These are phyloP conservation scores for Palloptera scutellata DNA, from an alignment of 2,888 invertebrate genomes.

Conservation along the genomic window DNA sequence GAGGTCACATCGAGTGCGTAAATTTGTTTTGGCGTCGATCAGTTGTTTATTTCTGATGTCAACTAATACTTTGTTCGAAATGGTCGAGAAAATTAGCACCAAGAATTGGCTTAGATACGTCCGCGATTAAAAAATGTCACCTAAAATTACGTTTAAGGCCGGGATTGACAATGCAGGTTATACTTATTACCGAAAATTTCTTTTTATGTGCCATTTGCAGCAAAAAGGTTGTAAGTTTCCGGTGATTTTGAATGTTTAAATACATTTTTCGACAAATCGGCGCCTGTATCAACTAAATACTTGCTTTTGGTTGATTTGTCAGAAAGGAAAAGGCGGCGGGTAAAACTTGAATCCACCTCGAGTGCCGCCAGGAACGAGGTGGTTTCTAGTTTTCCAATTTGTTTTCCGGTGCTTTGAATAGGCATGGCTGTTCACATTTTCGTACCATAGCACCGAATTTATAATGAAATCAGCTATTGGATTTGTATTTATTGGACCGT, in stretches of 20 bases:
- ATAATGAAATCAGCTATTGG: conserved; percentile 20
- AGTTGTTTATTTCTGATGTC: conserved; percentile 11
- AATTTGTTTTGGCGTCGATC: conserved; percentile 25
- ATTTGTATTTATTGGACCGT: conserved; percentile 5
- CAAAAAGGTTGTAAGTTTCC: too few relatives aligned
- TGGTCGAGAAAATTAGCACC: conserved; percentile 23
- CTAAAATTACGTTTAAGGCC: too few relatives aligned
- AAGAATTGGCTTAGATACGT: conserved; percentile 13
- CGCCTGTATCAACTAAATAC: too few relatives aligned
- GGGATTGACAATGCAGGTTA: too few relatives aligned
- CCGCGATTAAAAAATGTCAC: too few relatives aligned
- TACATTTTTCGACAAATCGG: too few relatives aligned
- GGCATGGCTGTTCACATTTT: conserved; percentile 22
- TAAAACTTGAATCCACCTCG: neutral
- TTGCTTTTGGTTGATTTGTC: conserved; percentile 12
- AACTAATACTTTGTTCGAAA: conserved; percentile 23
- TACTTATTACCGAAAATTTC: too few relatives aligned
- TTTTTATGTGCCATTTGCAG: too few relatives aligned
- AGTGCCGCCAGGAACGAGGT: too few relatives aligned
- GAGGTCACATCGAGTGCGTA: conserved; percentile 14
- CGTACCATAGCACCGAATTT: conserved; percentile 14
- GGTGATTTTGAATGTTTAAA: too few relatives aligned
- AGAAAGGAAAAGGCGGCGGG: conserved; percentile 21
- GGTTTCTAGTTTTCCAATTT: too few relatives aligned
- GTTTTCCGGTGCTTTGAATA: conserved; percentile 20